Evolutionary conservation across 2,888 invertebrate genomes (phyloP), one percentile per base, ranked within the genome.

Genomic region (Sesia bembeciformis): DNA sequence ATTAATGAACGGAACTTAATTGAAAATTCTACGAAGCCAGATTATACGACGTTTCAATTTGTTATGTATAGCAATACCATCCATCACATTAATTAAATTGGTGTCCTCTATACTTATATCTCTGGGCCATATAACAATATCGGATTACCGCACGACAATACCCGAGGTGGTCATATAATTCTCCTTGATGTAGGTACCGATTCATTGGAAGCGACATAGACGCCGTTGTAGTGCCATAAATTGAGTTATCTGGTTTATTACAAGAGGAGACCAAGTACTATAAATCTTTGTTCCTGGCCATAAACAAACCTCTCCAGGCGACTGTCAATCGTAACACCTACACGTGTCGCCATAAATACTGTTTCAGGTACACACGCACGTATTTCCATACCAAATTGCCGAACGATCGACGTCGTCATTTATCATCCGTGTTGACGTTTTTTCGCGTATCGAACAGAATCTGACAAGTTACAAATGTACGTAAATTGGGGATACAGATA

Each of bases 241-340:
- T 76, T 74, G 73, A 80, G 79, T 76, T 78, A 80, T 81, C 77
- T 74, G 66, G 74, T 78, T 78, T 79, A 80, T 80, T 78, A 79
- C 77, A 70, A 71, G 68, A 72, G 62, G 70, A 70, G 67, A 70
- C 72, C 68, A 8, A 50, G 8, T 72, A 70, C 67, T 72, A 72
- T 80, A 80, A 78, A 78, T 76, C 72, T 64, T 69, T 60, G 63
- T 60, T 58, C 58, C 62, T 61, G 58, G 66, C 68, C 67, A 72
- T 77, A 76, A 75, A 77, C 76, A 74, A 73, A 65, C 67, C 58
- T 59, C 68, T 75, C 78, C 60, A 63, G 78, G 72, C 70, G 74
- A 68, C 72, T 76, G 78, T 79, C 81, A 78, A 81, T 81, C 75
- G 74, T 57, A 63, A 50, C 50, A 65, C 61, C 63, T 61, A 67